These are phyloP conservation scores for Rhynchomys soricoides DNA, from an alignment of 2,113 vertebrate genomes.

Conservation along the genomic window DNA sequence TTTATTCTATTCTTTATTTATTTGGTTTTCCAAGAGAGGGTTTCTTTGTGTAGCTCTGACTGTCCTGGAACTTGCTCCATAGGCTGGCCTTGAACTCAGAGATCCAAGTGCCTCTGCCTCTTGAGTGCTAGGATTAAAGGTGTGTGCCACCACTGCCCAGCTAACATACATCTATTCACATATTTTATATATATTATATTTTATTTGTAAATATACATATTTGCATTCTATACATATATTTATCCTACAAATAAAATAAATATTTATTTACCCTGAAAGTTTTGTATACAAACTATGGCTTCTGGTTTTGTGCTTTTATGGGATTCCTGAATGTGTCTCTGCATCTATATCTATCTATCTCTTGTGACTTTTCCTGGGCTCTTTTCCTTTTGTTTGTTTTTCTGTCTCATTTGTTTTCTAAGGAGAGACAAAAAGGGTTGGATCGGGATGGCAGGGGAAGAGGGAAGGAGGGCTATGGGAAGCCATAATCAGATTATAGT, in stretches of 20 bases:
- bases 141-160: neutral
- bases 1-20: neutral
- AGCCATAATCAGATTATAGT: too few relatives aligned
- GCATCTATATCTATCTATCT: neutral
- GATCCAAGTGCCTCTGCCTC: neutral
- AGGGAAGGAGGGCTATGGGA: too few relatives aligned
- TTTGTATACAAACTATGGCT: neutral
- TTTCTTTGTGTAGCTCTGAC: neutral
- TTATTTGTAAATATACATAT: neutral
- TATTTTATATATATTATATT: neutral
- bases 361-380: neutral
- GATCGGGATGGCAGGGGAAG: too few relatives aligned
- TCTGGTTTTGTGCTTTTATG: neutral
- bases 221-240: too few relatives aligned
- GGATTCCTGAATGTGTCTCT: neutral
- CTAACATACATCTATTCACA: neutral
- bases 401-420: too few relatives aligned
- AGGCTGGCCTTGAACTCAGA: neutral
- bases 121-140: neutral
- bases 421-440: too few relatives aligned
- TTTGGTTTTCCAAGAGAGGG: neutral
- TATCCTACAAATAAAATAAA: neutral
- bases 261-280: neutral
- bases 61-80: neutral
- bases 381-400: neutral